Conservation (phyloP, 2,113 vertebrate species). For the Alethe castanea region DNA sequence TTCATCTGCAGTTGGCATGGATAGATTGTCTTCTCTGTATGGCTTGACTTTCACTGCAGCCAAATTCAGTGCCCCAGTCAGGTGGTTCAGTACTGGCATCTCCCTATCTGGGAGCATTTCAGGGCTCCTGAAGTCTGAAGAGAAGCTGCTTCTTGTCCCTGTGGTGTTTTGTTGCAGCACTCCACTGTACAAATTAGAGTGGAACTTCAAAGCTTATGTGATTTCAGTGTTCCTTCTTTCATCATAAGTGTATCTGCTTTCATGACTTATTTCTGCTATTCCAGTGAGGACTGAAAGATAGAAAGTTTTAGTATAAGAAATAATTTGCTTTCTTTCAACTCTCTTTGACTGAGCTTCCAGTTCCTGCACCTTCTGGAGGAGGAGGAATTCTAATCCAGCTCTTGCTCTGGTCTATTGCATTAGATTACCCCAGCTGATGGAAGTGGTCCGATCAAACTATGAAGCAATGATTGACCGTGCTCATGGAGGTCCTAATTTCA, state of each 20-base stretch:
- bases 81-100: background rate
- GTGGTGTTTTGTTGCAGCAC: background rate
- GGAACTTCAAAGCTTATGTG: background rate
- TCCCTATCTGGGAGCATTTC: rapidly evolving
- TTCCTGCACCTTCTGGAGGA: background rate
- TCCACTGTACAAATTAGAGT: background rate
- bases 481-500: constrained; percentile 97
- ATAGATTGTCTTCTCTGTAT: background rate
- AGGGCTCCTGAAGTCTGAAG: background rate
- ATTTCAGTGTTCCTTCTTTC: background rate
- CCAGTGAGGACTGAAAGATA: background rate
- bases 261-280: background rate
- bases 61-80: background rate
- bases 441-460: constrained; percentile 97
- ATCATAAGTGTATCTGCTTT: background rate
- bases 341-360: background rate
- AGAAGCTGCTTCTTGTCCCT: background rate
- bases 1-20: background rate
- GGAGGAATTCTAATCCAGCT: constrained; percentile 15
- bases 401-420: constrained; percentile 41
- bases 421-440: constrained; percentile 97
- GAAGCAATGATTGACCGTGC: constrained; percentile 99
- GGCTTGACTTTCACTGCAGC: background rate
- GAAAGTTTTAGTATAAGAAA: background rate
- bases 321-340: background rate